Conservation (phyloP, 2,888 invertebrate genomes). For the Calameuta pallipes region DNA sequence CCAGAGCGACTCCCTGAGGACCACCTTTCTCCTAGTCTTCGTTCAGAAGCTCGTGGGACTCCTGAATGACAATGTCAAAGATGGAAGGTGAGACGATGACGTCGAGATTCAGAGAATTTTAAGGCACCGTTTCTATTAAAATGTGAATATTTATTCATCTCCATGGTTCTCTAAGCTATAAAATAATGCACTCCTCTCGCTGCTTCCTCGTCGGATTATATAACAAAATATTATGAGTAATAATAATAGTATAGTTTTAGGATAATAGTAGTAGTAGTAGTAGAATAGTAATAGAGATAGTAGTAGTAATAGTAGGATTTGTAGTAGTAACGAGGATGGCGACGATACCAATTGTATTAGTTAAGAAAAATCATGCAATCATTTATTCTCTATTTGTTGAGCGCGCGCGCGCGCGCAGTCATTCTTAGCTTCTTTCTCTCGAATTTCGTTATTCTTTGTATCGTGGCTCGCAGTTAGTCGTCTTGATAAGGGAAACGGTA, state of each 20-base stretch:
- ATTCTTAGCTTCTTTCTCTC: no score
- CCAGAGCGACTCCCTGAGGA: no score
- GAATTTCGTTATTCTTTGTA: no score
- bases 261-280: slow-evolving; percentile 1
- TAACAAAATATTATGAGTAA: slow-evolving; percentile 29
- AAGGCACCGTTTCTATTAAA: slow-evolving; percentile 48
- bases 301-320: not conserved
- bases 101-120: not conserved
- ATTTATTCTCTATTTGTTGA: no score
- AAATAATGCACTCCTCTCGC: slow-evolving; percentile 43
- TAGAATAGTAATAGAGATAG: not conserved
- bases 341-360: not conserved
- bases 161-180: slow-evolving; percentile 41
- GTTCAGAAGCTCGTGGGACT: not conserved
- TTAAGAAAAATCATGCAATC: no score
- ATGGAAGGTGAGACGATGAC: slow-evolving; percentile 1
- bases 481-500: no score
- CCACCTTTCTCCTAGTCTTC: no score
- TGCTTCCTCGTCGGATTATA: slow-evolving; percentile 22
- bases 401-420: no score
- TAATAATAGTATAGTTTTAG: slow-evolving; percentile 16
- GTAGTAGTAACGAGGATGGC: not conserved
- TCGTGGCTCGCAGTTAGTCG: no score
- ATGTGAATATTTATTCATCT: slow-evolving; percentile 51
- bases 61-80: slow-evolving; percentile 7